These are phyloP conservation scores for Rhinogobius similis DNA, from an alignment of 2,113 vertebrate species.

Conservation along the genomic window DNA sequence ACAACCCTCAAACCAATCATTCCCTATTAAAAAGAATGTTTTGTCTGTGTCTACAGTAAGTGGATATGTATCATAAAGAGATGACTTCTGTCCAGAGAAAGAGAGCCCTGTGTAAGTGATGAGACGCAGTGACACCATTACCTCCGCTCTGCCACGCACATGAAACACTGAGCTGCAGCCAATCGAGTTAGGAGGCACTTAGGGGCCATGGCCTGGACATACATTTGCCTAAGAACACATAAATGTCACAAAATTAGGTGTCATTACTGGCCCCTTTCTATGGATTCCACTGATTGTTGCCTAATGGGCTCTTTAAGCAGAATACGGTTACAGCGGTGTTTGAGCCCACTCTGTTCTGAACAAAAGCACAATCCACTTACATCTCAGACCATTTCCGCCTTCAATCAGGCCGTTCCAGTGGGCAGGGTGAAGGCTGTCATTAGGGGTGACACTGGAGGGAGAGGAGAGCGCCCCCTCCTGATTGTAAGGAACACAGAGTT, in stretches of 20 bases:
- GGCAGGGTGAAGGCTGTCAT: conserved; percentile 57
- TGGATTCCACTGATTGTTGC: conserved; percentile 68
- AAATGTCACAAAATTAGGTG: conserved; percentile 77
- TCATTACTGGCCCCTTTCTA: conserved; percentile 73
- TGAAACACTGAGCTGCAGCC: conserved; percentile 71
- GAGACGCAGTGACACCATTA: conserved; percentile 60
- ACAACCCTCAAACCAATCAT: too few relatives aligned
- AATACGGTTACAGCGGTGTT: conserved; percentile 34
- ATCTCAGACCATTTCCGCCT: conserved; percentile 61
- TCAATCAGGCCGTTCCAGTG: conserved; percentile 50
- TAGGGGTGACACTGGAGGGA: conserved; percentile 29
- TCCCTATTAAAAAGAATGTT: too few relatives aligned
- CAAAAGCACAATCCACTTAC: conserved; percentile 68
- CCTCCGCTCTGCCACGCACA: conserved; percentile 70
- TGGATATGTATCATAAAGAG: neutral
- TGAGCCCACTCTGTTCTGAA: conserved; percentile 18
- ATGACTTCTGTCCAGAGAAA: too few relatives aligned
- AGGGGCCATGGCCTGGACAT: conserved; percentile 63
- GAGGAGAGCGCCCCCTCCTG: neutral
- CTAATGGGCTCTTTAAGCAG: conserved; percentile 63
- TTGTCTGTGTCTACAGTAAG: too few relatives aligned
- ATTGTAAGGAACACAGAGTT: neutral
- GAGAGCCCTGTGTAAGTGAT: conserved; percentile 56
- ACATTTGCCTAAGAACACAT: conserved; percentile 79
- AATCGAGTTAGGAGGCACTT: conserved; percentile 81